Evolutionary conservation across 2,113 vertebrate genomes (phyloP).

Genomic region (Puma concolor): DNA sequence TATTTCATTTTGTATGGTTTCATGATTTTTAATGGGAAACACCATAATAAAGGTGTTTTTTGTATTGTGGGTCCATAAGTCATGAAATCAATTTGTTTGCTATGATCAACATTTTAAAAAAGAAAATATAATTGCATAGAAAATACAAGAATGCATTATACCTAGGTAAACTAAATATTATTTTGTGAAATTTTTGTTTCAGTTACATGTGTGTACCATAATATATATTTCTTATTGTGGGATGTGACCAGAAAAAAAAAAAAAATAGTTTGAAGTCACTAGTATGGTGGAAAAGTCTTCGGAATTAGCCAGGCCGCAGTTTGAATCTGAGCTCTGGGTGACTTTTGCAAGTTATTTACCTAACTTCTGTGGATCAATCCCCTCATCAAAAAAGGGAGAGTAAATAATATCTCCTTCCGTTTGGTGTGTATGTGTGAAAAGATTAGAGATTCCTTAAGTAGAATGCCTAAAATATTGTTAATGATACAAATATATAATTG

Average conservation of each 20-base stretch:
- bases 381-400: not conserved
- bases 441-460: conserved; percentile 18
- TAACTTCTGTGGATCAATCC: not conserved
- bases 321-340: not conserved
- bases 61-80: not conserved
- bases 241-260: not conserved
- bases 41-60: conserved; percentile 2
- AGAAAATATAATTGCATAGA: conserved; percentile 3
- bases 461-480: not conserved
- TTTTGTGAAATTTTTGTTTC: conserved; percentile 43
- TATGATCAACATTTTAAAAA: not conserved
- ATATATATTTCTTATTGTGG: not conserved
- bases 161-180: not conserved
- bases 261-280: not conserved
- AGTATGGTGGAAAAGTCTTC: not conserved
- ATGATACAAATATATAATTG: not conserved
- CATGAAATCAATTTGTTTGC: conserved; percentile 32
- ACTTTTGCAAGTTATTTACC: not conserved
- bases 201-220: not conserved
- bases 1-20: conserved; percentile 10
- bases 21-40: not conserved
- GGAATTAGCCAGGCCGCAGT: not conserved
- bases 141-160: not conserved
- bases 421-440: not conserved
- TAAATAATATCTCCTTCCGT: not conserved